Conservation (phyloP, 2,113 vertebrate genomes). For the Stercorarius parasiticus region DNA sequence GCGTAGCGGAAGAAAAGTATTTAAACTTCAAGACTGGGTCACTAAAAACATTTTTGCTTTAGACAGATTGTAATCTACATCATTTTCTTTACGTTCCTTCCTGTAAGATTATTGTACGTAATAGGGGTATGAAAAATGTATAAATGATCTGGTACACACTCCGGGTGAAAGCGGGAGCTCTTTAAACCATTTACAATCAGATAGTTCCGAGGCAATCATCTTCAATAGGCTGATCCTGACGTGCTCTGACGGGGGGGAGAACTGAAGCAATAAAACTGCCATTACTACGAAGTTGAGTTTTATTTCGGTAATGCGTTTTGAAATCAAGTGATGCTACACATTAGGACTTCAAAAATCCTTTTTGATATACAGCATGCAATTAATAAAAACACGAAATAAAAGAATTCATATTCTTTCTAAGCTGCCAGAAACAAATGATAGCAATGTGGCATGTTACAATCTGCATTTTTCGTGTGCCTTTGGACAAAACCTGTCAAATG, state of each 20-base stretch:
- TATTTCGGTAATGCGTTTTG: not conserved
- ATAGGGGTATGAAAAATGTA: not conserved
- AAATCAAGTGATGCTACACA: not conserved
- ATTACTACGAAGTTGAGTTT: not conserved
- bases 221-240: not conserved
- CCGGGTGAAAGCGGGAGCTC: not conserved
- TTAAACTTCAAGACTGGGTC: not conserved
- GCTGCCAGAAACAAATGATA: not conserved
- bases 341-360: not conserved
- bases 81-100: not conserved
- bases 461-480: not conserved
- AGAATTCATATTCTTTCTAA: not conserved
- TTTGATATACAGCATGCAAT: not conserved
- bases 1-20: not conserved
- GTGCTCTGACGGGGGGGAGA: not conserved
- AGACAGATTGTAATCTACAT: not conserved
- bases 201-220: not conserved
- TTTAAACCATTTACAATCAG: not conserved
- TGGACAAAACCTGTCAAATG: not conserved
- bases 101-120: not conserved
- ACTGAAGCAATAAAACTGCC: not conserved
- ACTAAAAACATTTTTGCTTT: not conserved
- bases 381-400: constrained; percentile 9
- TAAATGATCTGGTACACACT: not conserved
- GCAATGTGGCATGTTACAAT: not conserved